Conservation (phyloP, 2,797 vertebrate species). For the Pantherophis alleghaniensis region DNA sequence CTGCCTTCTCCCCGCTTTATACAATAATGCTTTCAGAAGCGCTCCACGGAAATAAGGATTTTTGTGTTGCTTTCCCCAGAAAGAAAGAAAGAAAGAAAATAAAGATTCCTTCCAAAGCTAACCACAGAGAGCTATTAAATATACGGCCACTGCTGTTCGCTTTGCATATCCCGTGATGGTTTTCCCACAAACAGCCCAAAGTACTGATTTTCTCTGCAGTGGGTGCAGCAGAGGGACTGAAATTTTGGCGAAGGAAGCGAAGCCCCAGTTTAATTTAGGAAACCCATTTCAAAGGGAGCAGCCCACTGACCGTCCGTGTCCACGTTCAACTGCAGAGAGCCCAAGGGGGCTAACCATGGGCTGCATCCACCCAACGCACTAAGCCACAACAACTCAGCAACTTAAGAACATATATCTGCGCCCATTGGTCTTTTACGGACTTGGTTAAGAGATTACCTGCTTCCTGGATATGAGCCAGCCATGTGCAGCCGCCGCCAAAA, state of each 20-base stretch:
- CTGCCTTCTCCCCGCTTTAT: neutral
- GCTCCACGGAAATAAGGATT: neutral
- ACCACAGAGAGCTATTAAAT: neutral
- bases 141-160: neutral
- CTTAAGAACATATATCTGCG: neutral
- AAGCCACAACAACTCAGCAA: neutral
- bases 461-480: no score
- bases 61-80: neutral
- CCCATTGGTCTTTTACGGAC: neutral
- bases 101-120: neutral
- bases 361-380: no score
- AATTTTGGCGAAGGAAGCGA: neutral
- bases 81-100: neutral
- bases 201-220: neutral
- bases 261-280: constrained; percentile 6
- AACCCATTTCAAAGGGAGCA: constrained; percentile 21
- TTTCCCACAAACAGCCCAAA: neutral
- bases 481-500: no score
- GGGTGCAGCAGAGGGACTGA: neutral
- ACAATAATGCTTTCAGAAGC: neutral
- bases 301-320: neutral
- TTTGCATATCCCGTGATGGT: neutral
- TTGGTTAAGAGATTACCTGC: neutral
- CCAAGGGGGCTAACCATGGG: neutral
- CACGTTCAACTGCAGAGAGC: neutral